Evolutionary conservation across 2,888 invertebrate species (phyloP), one percentile per base, ranked within the genome.

Genomic region (Drosophila suboccidentalis): DNA sequence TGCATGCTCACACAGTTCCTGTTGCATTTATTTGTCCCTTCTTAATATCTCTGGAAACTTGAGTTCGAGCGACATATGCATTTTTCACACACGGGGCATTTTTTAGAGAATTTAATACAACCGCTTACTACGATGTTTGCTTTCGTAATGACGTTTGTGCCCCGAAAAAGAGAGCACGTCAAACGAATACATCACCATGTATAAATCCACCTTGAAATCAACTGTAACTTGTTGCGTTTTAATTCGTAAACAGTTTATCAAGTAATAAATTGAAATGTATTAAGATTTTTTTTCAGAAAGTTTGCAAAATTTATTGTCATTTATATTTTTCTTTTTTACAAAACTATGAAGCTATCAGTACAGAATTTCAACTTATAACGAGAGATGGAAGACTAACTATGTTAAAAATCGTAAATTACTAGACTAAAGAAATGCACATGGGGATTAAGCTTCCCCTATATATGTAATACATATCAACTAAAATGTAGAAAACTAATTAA

Each of bases 261-360:
- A 29, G 29, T 29, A 8, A 29, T 2, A 8, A 29, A 6, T 29
- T 2, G 2, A 8, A 8, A 29, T n/a, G 8, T 38, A n/a, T 55
- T 38, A 26, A 26, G 22, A 26, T 6, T 11, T 32, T 49, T 39
- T 47, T 57, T 70, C 11, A 44, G 39, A 80, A 64, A 59, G 13
- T 64, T 38, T 54, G 81, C 47, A 69, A 70, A 67, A 67, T 82
- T 89, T 89, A 87, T 89, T 89, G 71, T 89, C 50, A 54, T 66
- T 71, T 71, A 46, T 44, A 63, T 47, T 67, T 43, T 51, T 70
- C 50, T 50, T 69, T 64, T 72, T 68, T 60, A 64, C 10, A 63
- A 71, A 62, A 68, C 73, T 85, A 80, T 43, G 66, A 72, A 71
- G 71, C 86, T 86, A 86, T 86, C 86, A 86, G 86, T 86, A 90